Base-by-base conservation (phyloP, 2,888 invertebrate genomes). In the Drosophila recens region DNA sequence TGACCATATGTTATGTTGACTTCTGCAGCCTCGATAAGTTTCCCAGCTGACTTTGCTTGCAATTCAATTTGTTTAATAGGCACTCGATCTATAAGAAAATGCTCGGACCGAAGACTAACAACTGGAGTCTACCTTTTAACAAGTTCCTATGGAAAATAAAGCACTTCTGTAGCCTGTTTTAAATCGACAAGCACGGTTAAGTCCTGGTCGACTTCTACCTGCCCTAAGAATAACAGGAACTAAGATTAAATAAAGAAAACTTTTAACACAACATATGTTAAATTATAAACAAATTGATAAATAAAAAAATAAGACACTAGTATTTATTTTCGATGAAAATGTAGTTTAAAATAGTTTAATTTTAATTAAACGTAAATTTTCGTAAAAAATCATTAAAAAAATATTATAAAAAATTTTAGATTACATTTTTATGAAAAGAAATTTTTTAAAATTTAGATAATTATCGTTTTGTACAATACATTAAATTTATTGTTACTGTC, bases 51-150 rank as follows among this genome's bases (percentile, higher is more conserved):
- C 15, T 30, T 30, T 27, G 15, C 23, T 57, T 30, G 38, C 62
- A 69, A 63, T 70, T 79, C 75, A 76, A 76, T 76, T 79, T 79
- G 70, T 42, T 70, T 70, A 76, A 76, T 74, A 74, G 79, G 30
- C 58, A 46, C 42, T 51, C 40, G 27, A 15, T 42, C 23, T 20
- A 15, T 38, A 51, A 48, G 53, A 62, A 58, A 71, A 58, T 66
- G 23, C 53, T 42, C 38, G 27, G 15, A 57, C 46, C 48, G 6
- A 30, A 15, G 48, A 20, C 34, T n/a, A 0, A 51, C 20, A 36
- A 62, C 46, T 48, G 48, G 53, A 40, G 48, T 62, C 58, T 56
- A 64, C 75, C 68, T 68, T 74, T 68, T 61, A 56, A 56, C 33
- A 68, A 56, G 52, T 54, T 56, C 20, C 59, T 61, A 30, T 13